Base-by-base conservation (phyloP, 1,140 invertebrate genomes). In the Macrobrachium rosenbergii region DNA sequence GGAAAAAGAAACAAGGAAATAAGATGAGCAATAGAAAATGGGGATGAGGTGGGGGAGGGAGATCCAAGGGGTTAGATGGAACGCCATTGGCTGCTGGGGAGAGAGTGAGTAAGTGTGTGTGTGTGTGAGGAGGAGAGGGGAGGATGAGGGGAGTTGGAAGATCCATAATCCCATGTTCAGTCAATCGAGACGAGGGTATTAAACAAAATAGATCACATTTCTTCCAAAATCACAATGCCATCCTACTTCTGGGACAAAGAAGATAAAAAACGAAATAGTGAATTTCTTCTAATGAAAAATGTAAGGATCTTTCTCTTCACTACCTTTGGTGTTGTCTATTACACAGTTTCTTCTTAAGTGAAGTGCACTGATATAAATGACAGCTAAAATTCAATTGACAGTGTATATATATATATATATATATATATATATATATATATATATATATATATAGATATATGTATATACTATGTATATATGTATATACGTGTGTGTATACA, bases 181-280 rank as follows among this genome's bases (percentile, higher is more conserved):
- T 58, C 81, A 82, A 82, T 82, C 81, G 81, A 69, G 81, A 59
- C 67, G 81, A 59, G 64, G 52, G 59, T 82, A 82, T 82, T 82
- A 82, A 64, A 82, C 81, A 82, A 82, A 82, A 82, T 82, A 82
- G 81, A 82, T 82, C 81, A 72, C 67, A 72, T 82, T 82, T 82
- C 81, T 82, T 73, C 64, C 81, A 64, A 60, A 69, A 82, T 43
- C 81, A 45, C 81, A 73, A 82, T 82, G 69, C 67, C 81, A 82
- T 73, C 73, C 73, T 69, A 73, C 58, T 72, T 82, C 73, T 82
- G 69, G 60, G 69, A 58, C 67, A 58, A 82, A 72, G 62, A 23
- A 69, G 81, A 72, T 59, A 58, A 67, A 59, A 52, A 82, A 72
- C 43, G 67, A 59, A 64, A 67, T 37, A 60, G 17, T 10, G 69